phyloP scores from a whole-genome alignment of 37 sponge, comb jelly and placozoan species.

The Amphimedon queenslandica region DNA sequence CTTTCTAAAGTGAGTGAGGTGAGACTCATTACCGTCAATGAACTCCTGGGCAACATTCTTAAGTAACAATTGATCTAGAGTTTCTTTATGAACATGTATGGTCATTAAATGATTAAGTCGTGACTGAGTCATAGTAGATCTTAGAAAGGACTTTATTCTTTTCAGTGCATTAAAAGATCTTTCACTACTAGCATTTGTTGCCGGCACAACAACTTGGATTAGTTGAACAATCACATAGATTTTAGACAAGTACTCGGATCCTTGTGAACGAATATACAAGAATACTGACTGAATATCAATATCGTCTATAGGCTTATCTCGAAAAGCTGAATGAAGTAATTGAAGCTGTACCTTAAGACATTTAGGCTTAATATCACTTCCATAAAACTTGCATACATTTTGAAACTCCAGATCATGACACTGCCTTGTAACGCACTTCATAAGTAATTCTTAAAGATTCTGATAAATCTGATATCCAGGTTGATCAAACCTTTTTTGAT shows the following conservation, averaged over 20 bases:
- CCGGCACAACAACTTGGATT: conserved; percentile 41
- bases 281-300: not conserved
- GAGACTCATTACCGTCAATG: conserved; percentile 26
- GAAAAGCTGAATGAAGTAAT: not conserved
- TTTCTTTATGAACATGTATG: conserved; percentile 34
- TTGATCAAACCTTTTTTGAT: conserved; percentile 36
- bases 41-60: conserved; percentile 48
- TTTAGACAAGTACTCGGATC: conserved; percentile 10
- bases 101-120: conserved; percentile 45
- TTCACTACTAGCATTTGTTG: conserved; percentile 67
- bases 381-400: conserved; percentile 31
- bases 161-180: conserved; percentile 59
- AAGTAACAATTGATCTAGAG: conserved; percentile 25
- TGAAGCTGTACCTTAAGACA: conserved; percentile 13
- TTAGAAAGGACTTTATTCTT: conserved; percentile 54
- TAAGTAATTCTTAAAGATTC: conserved; percentile 34
- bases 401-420: conserved; percentile 18
- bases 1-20: conserved; percentile 25
- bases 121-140: conserved; percentile 50
- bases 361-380: conserved; percentile 24
- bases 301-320: not conserved
- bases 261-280: not conserved
- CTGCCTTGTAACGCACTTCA: conserved; percentile 10
- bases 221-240: conserved; percentile 22
- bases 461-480: conserved; percentile 42